phyloP scores from a whole-genome alignment of 2,113 vertebrate genomes.

The Xiphorhynchus elegans region DNA sequence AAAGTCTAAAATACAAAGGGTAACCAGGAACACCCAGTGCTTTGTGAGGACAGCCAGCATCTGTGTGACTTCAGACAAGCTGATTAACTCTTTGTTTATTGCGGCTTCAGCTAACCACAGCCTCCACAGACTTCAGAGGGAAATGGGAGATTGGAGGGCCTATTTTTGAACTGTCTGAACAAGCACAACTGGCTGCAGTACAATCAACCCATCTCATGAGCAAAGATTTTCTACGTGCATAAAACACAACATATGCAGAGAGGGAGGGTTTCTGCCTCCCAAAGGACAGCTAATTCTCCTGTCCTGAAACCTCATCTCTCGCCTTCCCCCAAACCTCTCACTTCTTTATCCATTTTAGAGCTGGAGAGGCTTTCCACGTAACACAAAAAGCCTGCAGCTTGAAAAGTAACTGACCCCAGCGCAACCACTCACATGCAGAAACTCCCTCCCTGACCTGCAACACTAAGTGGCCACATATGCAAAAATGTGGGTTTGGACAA shows the following conservation, averaged over 20 bases:
- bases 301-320: neutral
- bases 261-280: neutral
- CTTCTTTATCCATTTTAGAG: neutral
- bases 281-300: slow-evolving; percentile 8
- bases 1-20: neutral
- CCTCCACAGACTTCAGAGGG: neutral
- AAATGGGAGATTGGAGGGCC: neutral
- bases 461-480: neutral
- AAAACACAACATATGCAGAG: neutral
- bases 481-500: neutral
- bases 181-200: neutral
- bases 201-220: neutral
- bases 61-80: neutral
- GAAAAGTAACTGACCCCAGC: neutral
- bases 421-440: neutral
- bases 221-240: neutral
- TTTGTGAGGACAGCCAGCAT: neutral
- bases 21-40: neutral
- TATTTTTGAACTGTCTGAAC: neutral
- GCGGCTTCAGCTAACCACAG: neutral
- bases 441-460: neutral
- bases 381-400: neutral
- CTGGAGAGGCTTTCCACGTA: neutral
- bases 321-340: neutral
- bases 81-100: neutral